These are phyloP conservation scores for Globia sparganii DNA, from an alignment of 2,888 invertebrate species.

Conservation along the genomic window DNA sequence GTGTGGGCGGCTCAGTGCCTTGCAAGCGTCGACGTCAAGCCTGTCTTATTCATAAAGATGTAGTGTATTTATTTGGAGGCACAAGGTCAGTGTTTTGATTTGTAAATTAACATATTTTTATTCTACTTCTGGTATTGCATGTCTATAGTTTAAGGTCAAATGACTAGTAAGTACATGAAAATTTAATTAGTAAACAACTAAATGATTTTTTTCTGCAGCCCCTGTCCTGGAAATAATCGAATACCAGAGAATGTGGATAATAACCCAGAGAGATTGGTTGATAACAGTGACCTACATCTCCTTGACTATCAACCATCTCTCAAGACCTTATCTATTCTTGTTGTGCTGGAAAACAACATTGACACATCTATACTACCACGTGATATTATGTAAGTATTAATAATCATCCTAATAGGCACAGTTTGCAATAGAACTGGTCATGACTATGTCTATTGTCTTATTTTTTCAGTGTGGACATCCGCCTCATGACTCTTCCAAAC, in stretches of 20 bases:
- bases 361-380: slow-evolving; percentile 92
- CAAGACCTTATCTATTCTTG: slow-evolving; percentile 93
- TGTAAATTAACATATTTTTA: slow-evolving; percentile 7
- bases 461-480: slow-evolving; percentile 91
- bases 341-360: slow-evolving; percentile 92
- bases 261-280: slow-evolving; percentile 91
- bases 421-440: not conserved
- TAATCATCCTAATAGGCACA: not conserved
- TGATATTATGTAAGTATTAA: slow-evolving; percentile 90
- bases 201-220: slow-evolving; percentile 68
- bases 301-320: slow-evolving; percentile 94
- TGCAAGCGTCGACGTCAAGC: slow-evolving; percentile 94
- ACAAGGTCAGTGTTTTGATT: slow-evolving; percentile 92
- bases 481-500: slow-evolving; percentile 93
- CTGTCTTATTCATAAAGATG: slow-evolving; percentile 93
- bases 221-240: slow-evolving; percentile 71
- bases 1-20: slow-evolving; percentile 91
- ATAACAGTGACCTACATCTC: slow-evolving; percentile 95
- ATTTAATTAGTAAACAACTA: slow-evolving; percentile 14
- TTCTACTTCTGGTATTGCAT: slow-evolving; percentile 48
- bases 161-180: slow-evolving; percentile 1
- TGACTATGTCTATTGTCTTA: not conserved
- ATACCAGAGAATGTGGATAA: slow-evolving; percentile 73
- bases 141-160: slow-evolving; percentile 27
- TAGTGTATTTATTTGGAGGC: slow-evolving; percentile 96